phyloP scores from a whole-genome alignment of 2,113 vertebrate species.

The Nannobrachium achirus region DNA sequence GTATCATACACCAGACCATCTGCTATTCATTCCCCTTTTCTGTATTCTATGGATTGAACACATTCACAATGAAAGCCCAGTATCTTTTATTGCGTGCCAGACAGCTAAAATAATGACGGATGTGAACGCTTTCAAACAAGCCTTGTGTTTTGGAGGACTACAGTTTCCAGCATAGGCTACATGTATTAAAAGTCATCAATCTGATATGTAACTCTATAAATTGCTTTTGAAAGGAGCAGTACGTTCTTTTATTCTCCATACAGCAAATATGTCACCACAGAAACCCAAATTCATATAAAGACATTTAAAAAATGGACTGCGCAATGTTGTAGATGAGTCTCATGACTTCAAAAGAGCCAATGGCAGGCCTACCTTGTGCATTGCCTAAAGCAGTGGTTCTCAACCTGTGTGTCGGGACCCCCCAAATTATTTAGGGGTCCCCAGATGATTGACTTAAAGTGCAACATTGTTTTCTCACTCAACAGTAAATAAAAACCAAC shows the following conservation, averaged over 20 bases:
- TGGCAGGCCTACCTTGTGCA: conserved; percentile 29
- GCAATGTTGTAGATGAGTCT: conserved; percentile 33
- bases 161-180: conserved; percentile 43
- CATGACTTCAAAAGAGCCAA: conserved; percentile 32
- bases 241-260: background rate
- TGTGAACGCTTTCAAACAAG: conserved; percentile 59
- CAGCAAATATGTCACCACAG: background rate
- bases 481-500: too few relatives aligned
- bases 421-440: background rate
- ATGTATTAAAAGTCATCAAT: conserved; percentile 42
- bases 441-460: too few relatives aligned
- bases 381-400: conserved; percentile 52
- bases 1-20: conserved; percentile 64
- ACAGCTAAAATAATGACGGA: conserved; percentile 67
- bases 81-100: conserved; percentile 75
- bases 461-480: too few relatives aligned
- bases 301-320: too few relatives aligned
- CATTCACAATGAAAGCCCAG: conserved; percentile 54
- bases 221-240: conserved; percentile 34
- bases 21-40: conserved; percentile 73
- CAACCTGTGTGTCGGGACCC: conserved; percentile 31
- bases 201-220: conserved; percentile 22
- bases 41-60: conserved; percentile 73
- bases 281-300: background rate
- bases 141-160: conserved; percentile 45